A percentile compares a stretch with the other conserved stretches of the same genome.
These are phyloP conservation scores for Semnornis frantzii DNA, from an alignment of 2,113 vertebrate species.

Conservation along the genomic window DNA sequence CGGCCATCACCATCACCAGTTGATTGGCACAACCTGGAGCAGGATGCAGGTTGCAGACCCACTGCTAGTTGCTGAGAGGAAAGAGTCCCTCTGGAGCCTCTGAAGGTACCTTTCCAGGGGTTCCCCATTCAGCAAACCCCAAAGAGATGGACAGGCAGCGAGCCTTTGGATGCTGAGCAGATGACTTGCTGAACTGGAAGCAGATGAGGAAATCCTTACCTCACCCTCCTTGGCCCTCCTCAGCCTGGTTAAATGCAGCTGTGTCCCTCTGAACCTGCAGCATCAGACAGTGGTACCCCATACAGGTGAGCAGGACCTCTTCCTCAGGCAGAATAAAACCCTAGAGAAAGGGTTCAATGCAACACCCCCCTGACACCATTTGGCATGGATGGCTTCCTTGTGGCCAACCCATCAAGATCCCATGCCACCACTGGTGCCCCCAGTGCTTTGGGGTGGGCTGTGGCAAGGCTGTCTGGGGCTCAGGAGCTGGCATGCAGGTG, in stretches of 20 bases:
- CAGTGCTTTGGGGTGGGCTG: not conserved
- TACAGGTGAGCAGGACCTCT: accelerated
- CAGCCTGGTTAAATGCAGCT: not conserved
- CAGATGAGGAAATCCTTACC: not conserved
- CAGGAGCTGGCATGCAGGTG: accelerated
- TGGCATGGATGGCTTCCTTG: accelerated
- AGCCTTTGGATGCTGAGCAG: not conserved
- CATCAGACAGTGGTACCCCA: not conserved
- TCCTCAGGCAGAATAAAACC: not conserved
- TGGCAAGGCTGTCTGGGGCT: not conserved
- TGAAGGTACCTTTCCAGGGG: not conserved
- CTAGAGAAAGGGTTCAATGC: not conserved
- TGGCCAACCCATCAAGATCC: not conserved
- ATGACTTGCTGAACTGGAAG: not conserved
- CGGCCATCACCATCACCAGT: accelerated
- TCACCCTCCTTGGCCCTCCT: not conserved
- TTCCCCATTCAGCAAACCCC: not conserved
- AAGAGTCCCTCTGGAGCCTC: not conserved
- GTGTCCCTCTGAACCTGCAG: not conserved
- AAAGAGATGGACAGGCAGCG: not conserved
- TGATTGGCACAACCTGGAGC: not conserved
- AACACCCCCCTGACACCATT: not conserved
- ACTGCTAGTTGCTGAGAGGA: accelerated
- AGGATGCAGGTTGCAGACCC: not conserved
- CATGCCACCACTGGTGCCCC: not conserved